phyloP scores from a whole-genome alignment of 2,888 invertebrate genomes.

The Chymomyza caudatula region DNA sequence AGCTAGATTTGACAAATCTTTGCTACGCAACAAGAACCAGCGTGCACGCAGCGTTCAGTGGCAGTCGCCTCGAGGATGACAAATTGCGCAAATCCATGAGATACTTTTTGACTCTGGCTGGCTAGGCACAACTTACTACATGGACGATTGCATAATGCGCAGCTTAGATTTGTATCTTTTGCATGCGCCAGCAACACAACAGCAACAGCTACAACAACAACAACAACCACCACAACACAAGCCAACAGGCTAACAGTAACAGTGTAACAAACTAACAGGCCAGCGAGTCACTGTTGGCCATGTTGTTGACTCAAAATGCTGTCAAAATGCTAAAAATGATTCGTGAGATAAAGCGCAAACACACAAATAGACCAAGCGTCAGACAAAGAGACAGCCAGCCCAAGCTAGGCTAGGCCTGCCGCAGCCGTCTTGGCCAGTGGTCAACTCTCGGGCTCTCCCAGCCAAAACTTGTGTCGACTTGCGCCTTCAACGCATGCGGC shows the following conservation, averaged over 20 bases:
- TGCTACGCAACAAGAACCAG: not conserved
- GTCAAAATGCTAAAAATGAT: conserved; percentile 69
- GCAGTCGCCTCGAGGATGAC: conserved; percentile 56
- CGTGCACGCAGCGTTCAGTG: not conserved
- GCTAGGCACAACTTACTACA: not conserved
- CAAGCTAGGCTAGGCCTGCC: conserved; percentile 29
- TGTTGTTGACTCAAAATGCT: conserved; percentile 70
- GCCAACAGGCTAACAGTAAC: conserved; percentile 31
- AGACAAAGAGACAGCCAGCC: conserved; percentile 21
- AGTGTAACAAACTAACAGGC: not conserved
- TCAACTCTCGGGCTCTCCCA: not conserved
- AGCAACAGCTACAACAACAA: conserved; percentile 1
- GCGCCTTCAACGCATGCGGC: conserved; percentile 16
- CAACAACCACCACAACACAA: conserved; percentile 8
- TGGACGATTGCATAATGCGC: conserved; percentile 58
- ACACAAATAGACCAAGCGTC: conserved; percentile 45
- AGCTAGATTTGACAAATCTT: not conserved
- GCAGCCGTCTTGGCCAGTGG: not conserved
- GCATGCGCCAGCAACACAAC: conserved; percentile 45
- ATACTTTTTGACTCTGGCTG: conserved; percentile 48
- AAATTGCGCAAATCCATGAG: conserved; percentile 75
- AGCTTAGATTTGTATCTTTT: conserved; percentile 67
- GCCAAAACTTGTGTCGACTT: not conserved
- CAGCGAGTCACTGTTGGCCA: not conserved
- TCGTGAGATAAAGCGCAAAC: conserved; percentile 55